Base-by-base conservation (phyloP, 2,113 vertebrate genomes). In the Vanacampus margaritifer region DNA sequence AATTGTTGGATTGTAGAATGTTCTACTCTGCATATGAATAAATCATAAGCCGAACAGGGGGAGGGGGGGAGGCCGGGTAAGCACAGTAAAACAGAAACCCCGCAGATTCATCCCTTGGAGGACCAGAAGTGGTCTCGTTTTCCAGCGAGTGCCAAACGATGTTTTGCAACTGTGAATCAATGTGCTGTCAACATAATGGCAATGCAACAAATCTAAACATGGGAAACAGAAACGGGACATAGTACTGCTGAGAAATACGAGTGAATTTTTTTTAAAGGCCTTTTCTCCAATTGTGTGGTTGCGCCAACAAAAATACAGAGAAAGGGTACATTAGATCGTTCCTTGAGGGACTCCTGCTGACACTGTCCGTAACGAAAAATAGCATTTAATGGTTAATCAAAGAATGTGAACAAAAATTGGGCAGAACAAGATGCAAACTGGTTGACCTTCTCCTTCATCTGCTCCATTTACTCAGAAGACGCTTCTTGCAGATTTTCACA, bases 11-110 rank as follows among this genome's bases (percentile, higher is more conserved):
- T 50, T 56, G 64, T 54, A 65, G 71, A 77, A 84, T 74, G 69
- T 71, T 77, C 64, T 66, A 67, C 67, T 86, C 71, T 61, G 67
- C 41, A 59, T 73, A 87, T 88, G 76, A 88, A 89, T 88, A 85
- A 89, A 87, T 86, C 86, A 86, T 86, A 64, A 84, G 64, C 61
- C 0, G 4, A 48, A 32, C 75, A 5, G 46, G 32, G 26, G 28
- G 24, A 12, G n/a, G 12, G 61, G 16, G 39, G 24, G 48, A 7
- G 48, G n/a, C n/a, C 2, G 17, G 6, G 1, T n/a, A 8, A 74
- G 73, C 63, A 71, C 80, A 79, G 76, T 71, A 71, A 83, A 59
- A 74, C 24, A 57, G 65, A 80, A 77, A 76, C 82, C 79, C 78
- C 21, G 26, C 61, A 76, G 81, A 87, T 79, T 79, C 71, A 65